Evolutionary conservation across 2,888 invertebrate genomes (phyloP).

Genomic region (Timema podura): DNA sequence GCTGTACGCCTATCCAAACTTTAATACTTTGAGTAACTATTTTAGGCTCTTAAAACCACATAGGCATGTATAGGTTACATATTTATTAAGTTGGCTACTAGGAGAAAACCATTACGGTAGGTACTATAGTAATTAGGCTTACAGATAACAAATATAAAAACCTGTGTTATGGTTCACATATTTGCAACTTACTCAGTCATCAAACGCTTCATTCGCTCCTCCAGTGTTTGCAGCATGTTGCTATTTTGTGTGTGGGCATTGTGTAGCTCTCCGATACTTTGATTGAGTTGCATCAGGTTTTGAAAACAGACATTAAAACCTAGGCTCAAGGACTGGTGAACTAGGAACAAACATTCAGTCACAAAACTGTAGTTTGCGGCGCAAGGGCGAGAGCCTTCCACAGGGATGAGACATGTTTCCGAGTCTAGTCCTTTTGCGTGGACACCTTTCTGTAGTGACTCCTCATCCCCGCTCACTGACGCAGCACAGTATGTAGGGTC

Average conservation of each 20-base stretch:
- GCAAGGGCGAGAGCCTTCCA: constrained; percentile 45
- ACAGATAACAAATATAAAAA: no score
- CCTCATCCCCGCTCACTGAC: constrained; percentile 47
- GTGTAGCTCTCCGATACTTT: constrained; percentile 67
- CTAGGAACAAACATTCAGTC: constrained; percentile 87
- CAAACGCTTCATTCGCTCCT: constrained; percentile 58
- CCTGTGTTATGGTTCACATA: background rate
- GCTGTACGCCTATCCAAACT: no score
- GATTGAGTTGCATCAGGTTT: constrained; percentile 60
- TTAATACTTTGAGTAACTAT: no score
- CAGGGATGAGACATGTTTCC: constrained; percentile 78
- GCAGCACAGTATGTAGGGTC: constrained; percentile 85
- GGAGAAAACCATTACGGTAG: no score
- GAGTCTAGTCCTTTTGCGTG: constrained; percentile 65
- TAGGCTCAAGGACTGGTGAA: constrained; percentile 81
- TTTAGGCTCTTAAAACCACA: no score
- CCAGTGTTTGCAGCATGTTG: constrained; percentile 56
- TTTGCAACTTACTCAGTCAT: constrained; percentile 45
- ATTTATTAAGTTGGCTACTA: no score
- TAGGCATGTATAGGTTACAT: no score
- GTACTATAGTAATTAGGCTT: no score
- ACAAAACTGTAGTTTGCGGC: constrained; percentile 71
- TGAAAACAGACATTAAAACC: constrained; percentile 66
- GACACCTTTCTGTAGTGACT: constrained; percentile 53
- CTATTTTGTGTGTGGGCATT: constrained; percentile 63